Percentiles rank a stretch among this genome's conserved stretches.
Conservation (phyloP, 2,888 invertebrate species). For the Athripsodes cinereus region DNA sequence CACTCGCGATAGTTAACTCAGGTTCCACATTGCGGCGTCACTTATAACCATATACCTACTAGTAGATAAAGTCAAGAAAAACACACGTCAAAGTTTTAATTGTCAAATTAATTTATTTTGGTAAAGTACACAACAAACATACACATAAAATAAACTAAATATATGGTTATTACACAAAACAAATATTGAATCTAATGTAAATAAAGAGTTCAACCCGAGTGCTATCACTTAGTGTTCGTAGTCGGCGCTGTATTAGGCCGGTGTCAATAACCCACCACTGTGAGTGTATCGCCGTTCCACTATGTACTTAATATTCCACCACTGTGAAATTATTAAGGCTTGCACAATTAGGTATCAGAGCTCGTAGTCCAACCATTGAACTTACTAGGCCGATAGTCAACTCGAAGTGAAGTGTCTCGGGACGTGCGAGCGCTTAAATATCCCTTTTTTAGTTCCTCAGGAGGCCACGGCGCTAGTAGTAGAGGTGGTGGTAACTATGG, state of each 20-base stretch:
- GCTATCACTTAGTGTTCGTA: background rate
- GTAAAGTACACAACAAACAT: too few species aligned
- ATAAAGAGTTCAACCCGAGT: background rate
- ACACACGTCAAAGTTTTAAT: too few species aligned
- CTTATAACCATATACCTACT: background rate
- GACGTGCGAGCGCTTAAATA: too few species aligned
- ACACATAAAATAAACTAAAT: too few species aligned
- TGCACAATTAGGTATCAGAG: background rate
- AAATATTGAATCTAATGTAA: background rate
- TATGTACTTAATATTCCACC: background rate
- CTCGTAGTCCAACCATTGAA: background rate
- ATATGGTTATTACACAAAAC: background rate
- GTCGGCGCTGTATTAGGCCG: background rate
- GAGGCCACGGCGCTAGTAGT: too few species aligned
- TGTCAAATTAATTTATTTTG: background rate
- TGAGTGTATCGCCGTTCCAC: background rate
- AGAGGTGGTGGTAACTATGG: too few species aligned
- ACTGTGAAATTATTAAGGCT: background rate
- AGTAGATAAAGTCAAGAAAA: background rate
- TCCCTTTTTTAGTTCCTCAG: too few species aligned
- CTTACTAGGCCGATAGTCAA: background rate
- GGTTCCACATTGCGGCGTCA: constrained; percentile 1
- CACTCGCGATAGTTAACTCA: constrained; percentile 3
- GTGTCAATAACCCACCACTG: background rate
- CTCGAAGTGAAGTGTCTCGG: too few species aligned